Evolutionary conservation across 1,140 invertebrate species (phyloP), one percentile per base, ranked within the genome.

Genomic region (Drosophila murphyi): DNA sequence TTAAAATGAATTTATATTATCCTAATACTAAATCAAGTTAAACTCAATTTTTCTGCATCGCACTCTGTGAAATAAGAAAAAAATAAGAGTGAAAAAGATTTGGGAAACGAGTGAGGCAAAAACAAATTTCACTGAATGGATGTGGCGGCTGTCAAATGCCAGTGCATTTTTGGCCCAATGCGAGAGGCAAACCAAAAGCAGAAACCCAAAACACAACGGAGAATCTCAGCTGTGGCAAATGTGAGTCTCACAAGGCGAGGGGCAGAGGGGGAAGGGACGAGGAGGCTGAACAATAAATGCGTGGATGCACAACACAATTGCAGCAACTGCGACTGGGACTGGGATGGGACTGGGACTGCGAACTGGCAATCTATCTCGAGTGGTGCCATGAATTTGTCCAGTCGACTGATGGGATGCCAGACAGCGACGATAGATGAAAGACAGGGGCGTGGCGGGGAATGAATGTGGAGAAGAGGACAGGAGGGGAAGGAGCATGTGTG

Each of bases 71-170:
- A 61, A 39, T 8, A 71, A 60, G 64, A 64, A 32, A 31, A 20
- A 35, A 68, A 35, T 57, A 55, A 52, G 28, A 64, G 5, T 59
- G 7, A 55, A 56, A 31, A 5, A 41, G 20, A 39, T 37, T 43
- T 55, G 51, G 54, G 35, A 52, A 35, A 31, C 20, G 4, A 34
- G 39, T 61, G 39, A 56, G 72, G 54, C 71, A 70, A 70, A 79
- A 73, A 72, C 60, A 72, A 83, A 80, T 87, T 76, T 72, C 68
- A 60, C 68, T 87, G 82, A 87, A 86, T 82, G 76, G 76, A 86
- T 82, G 82, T 76, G 82, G 79, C 79, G 79, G 79, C 82, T 86
- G 82, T 82, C 82, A 86, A 86, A 87, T 86, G 82, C 82, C 76
- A 79, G 52, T 82, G 71, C 82, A 86, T 87, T 87, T 86, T 82